Evolutionary conservation across 2,113 vertebrate genomes (phyloP).

Genomic region (Pseudopodoces humilis): DNA sequence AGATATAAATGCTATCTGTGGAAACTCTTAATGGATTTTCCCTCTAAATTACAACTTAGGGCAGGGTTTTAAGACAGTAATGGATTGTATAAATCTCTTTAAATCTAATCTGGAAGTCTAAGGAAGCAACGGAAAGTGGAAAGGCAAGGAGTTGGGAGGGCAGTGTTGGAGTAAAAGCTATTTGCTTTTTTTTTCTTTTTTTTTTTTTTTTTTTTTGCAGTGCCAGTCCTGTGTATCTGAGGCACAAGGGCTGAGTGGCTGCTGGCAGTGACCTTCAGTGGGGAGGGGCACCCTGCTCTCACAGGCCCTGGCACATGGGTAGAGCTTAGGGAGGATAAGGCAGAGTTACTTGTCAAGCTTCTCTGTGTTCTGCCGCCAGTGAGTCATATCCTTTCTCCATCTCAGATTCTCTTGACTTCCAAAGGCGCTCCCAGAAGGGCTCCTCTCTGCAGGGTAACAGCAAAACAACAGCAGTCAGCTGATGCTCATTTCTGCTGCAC

Average conservation of each 20-base stretch:
- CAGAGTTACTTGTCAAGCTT: conserved; percentile 94
- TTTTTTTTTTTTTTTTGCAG: neutral
- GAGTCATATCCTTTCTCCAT: conserved; percentile 99
- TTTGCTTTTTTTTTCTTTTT: neutral
- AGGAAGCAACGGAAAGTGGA: neutral
- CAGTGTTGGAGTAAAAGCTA: neutral
- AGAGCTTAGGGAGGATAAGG: neutral
- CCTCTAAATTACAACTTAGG: conserved; percentile 10
- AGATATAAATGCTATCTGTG: conserved; percentile 24
- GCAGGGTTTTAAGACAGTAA: neutral
- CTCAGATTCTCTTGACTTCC: conserved; percentile 97
- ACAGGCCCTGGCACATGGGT: neutral
- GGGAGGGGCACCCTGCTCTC: neutral
- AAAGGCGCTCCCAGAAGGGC: conserved; percentile 96
- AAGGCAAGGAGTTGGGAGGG: neutral
- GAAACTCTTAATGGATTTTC: neutral
- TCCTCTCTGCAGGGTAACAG: conserved; percentile 83
- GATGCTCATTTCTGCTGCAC: neutral
- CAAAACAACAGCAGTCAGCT: neutral
- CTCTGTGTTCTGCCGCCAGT: conserved; percentile 97
- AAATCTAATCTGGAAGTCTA: neutral
- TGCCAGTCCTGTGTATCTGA: neutral
- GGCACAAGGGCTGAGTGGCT: neutral
- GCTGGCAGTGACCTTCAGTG: neutral
- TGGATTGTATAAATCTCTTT: neutral